phyloP scores from a whole-genome alignment of 1,140 invertebrate genomes.

The Drosophila busckii region DNA sequence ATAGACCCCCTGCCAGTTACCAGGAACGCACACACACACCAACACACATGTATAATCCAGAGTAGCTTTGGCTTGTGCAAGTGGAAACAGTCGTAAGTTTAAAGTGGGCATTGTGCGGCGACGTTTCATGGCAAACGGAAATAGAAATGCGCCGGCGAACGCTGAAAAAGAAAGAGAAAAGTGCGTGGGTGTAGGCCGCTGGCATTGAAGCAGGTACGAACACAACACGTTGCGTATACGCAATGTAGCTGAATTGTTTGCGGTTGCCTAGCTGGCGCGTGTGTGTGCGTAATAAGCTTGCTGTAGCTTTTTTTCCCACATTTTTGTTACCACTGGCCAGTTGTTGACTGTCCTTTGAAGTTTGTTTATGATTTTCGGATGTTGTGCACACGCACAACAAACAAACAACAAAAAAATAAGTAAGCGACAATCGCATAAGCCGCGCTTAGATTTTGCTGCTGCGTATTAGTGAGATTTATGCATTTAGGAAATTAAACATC shows the following conservation, averaged over 20 bases:
- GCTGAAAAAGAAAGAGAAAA: too few species aligned
- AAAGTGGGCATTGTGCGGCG: constrained; percentile 39
- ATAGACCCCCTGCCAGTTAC: too few species aligned
- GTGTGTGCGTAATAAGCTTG: constrained; percentile 66
- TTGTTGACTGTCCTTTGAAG: constrained; percentile 68
- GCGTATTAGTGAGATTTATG: constrained; percentile 77
- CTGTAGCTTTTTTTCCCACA: constrained; percentile 21
- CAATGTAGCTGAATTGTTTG: constrained; percentile 64
- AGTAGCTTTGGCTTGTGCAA: too few species aligned
- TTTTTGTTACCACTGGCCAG: constrained; percentile 11
- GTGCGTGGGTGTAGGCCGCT: constrained; percentile 32
- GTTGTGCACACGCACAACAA: constrained; percentile 26
- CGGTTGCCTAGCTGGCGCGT: constrained; percentile 37
- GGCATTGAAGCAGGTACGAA: constrained; percentile 14
- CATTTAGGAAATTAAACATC: constrained; percentile 79
- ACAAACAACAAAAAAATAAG: constrained; percentile 15
- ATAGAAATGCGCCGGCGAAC: too few species aligned
- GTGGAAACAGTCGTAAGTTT: constrained; percentile 38
- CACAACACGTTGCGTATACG: constrained; percentile 29
- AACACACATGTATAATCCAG: not conserved
- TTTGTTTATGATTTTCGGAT: constrained; percentile 79
- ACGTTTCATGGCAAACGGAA: constrained; percentile 35
- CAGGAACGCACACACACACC: not conserved
- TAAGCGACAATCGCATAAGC: constrained; percentile 36
- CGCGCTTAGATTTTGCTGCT: constrained; percentile 65